Percentiles rank a stretch among this genome's conserved stretches.
These are phyloP conservation scores for Crypturellus undulatus DNA, from an alignment of 2,113 vertebrate genomes.

Conservation along the genomic window DNA sequence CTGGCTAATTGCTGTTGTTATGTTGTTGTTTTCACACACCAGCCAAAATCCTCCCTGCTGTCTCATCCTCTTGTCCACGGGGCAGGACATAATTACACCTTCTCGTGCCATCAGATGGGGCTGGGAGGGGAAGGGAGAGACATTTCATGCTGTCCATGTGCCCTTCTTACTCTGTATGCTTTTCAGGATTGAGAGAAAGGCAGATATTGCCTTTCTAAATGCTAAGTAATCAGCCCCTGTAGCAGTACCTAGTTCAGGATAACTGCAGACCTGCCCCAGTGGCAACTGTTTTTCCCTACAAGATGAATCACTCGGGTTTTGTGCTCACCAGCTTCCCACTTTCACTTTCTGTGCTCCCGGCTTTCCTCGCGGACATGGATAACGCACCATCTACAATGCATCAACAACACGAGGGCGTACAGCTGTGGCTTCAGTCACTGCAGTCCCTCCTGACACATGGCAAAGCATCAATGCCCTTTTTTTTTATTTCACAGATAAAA, in stretches of 20 bases:
- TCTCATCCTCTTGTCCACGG: not conserved
- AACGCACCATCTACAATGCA: not conserved
- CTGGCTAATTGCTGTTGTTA: not conserved
- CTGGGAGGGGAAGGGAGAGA: not conserved
- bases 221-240: not conserved
- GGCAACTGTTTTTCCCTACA: conserved; percentile 28
- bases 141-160: accelerated
- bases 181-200: not conserved
- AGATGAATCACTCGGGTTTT: not conserved
- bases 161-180: not conserved
- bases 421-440: not conserved
- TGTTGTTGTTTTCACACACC: accelerated
- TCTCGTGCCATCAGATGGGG: not conserved
- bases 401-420: not conserved
- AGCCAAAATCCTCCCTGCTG: not conserved
- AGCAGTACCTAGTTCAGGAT: not conserved
- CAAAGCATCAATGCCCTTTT: not conserved
- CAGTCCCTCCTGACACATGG: not conserved
- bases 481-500: not conserved
- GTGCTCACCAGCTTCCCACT: not conserved
- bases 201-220: not conserved
- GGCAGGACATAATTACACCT: not conserved
- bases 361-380: not conserved
- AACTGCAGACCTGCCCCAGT: not conserved
- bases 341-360: conserved; percentile 44